These are phyloP conservation scores for Meteorus cinctellus DNA, from an alignment of 2,888 invertebrate species.

Conservation along the genomic window DNA sequence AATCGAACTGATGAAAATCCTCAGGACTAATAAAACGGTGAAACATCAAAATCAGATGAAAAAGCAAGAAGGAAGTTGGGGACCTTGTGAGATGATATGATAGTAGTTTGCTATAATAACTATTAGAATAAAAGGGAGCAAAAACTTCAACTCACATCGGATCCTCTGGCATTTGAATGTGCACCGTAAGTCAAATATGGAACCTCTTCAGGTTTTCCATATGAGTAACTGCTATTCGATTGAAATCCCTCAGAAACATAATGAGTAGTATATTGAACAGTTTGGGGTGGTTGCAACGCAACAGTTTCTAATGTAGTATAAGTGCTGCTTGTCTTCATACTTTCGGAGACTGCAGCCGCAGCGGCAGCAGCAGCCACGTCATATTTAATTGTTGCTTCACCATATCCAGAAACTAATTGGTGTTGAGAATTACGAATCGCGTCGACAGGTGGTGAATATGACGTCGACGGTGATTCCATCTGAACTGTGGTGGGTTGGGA, in stretches of 20 bases:
- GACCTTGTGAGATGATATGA: no score
- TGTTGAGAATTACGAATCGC: slow-evolving; percentile 59
- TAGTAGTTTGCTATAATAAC: no score
- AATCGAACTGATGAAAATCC: not conserved
- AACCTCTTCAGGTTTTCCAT: slow-evolving; percentile 65
- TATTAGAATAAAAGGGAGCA: not conserved
- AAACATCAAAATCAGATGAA: no score
- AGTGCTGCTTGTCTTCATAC: slow-evolving; percentile 70
- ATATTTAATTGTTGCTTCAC: slow-evolving; percentile 70
- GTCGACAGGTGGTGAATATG: slow-evolving; percentile 56
- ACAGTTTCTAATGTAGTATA: slow-evolving; percentile 81
- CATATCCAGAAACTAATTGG: slow-evolving; percentile 62
- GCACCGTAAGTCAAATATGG: slow-evolving; percentile 59
- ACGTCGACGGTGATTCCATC: slow-evolving; percentile 70
- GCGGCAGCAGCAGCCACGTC: slow-evolving; percentile 67
- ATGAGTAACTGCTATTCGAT: slow-evolving; percentile 62
- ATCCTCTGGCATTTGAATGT: slow-evolving; percentile 59
- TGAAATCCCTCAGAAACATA: slow-evolving; percentile 67
- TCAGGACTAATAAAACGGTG: no score
- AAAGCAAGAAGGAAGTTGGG: no score
- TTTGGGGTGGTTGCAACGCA: slow-evolving; percentile 74
- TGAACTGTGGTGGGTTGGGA: slow-evolving; percentile 73
- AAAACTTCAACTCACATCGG: slow-evolving; percentile 61
- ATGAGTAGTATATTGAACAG: slow-evolving; percentile 67
- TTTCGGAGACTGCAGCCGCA: slow-evolving; percentile 64